Base-by-base conservation (phyloP, 2,888 invertebrate genomes). In the Aricia artaxerxes region DNA sequence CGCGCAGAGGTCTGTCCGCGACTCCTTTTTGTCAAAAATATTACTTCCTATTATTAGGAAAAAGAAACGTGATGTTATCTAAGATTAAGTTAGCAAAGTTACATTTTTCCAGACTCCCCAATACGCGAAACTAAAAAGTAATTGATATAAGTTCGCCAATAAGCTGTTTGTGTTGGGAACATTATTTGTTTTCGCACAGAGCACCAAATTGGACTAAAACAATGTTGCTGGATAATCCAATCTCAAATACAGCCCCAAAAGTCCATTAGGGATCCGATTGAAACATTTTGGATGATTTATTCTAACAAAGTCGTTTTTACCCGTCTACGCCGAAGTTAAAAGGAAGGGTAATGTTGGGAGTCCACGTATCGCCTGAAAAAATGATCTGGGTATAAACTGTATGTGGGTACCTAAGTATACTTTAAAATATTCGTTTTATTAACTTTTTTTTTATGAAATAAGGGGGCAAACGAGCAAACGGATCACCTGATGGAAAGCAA, bases 141-240 rank as follows among this genome's bases (percentile, higher is more conserved):
- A 76, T 76, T 53, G 53, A 76, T 57, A 76, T 16, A 76, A 76
- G 13, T 76, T 76, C 31, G 57, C 31, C 76, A 76, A 76, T 76
- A 76, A 76, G 76, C 76, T 57, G 16, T 4, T 16, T 35, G 24
- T 4, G 35, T 16, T 35, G 13, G 35, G 76, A 57, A 16, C 35
- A 35, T 76, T 76, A 76, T 76, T 76, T 76, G 76, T 76, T 76
- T 76, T 76, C 16, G 76, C 35, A 76, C 35, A 53, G 57, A 53
- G 57, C 53, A 35, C 53, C 76, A 35, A 76, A 76, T 76, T 57
- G 76, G 76, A 76, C 76, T 75, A 53, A 53, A 76, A 76, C 76
- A 76, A 76, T 76, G 76, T 76, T 57, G 76, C 16, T 57, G 57
- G 76, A 57, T 53, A 76, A 76, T 76, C 76, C 76, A 76, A 76